A percentile compares a stretch with the other conserved stretches of the same genome.
Conservation (phyloP, 2,113 vertebrate genomes). For the Clarias macrocephalus region DNA sequence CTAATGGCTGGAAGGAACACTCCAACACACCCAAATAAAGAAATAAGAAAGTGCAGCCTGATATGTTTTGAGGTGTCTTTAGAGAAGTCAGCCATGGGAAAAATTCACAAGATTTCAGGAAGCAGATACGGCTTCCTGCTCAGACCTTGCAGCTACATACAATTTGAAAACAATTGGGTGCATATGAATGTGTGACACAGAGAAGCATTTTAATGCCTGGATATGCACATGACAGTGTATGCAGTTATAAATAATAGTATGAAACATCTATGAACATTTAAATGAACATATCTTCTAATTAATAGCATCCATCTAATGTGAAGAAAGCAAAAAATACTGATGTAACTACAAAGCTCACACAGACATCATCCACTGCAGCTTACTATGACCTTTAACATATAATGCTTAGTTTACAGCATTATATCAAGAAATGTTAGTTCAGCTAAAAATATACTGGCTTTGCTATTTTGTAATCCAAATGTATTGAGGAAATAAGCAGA, state of each 20-base stretch:
- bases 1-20: slow-evolving; percentile 10
- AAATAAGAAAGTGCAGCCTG: not conserved
- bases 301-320: not conserved
- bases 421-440: not conserved
- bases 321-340: not conserved
- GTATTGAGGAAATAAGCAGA: not conserved
- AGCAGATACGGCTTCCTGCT: slow-evolving; percentile 11
- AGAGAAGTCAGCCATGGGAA: not conserved
- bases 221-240: slow-evolving; percentile 1
- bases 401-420: not conserved
- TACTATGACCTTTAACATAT: slow-evolving; percentile 21
- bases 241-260: not conserved
- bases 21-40: not conserved
- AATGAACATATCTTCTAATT: not conserved
- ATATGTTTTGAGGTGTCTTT: not conserved
- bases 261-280: not conserved
- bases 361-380: not conserved
- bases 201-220: not conserved
- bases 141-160: slow-evolving; percentile 3
- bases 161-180: slow-evolving; percentile 1
- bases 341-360: not conserved
- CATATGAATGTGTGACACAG: slow-evolving; percentile 22
- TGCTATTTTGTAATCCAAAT: slow-evolving; percentile 30
- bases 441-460: not conserved
- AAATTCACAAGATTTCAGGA: slow-evolving; percentile 1